Base-by-base conservation (phyloP, 2,888 invertebrate species). In the Mythimna impura region DNA sequence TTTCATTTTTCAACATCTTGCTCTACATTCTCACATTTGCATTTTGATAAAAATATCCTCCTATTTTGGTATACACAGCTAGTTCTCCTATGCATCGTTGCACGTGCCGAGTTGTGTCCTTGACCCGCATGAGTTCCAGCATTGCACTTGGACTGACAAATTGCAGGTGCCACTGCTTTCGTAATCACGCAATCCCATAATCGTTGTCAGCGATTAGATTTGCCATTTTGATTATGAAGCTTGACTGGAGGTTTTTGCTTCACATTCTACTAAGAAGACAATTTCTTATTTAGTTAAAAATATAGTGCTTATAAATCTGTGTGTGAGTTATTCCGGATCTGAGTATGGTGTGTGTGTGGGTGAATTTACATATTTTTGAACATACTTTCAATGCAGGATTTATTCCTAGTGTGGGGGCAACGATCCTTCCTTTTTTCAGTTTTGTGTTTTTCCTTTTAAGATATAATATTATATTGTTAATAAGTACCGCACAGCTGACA, bases 141-240 rank as follows among this genome's bases (percentile, higher is more conserved):
- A 4, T 22, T 77, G 66, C 68, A 81, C 64, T 69, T 82, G 64
- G 60, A 78, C 78, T 63, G 47, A 55, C 47, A 80, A 76, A 70
- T 76, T 66, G 55, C 63, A 62, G 50, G 61, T 55, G 25, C 43
- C 58, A 30, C 34, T 60, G 57, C 55, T 54, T 58, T 25, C 60
- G 60, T 61, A 30, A 50, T 57, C 60, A 69, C 60, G 76, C 66
- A 60, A 69, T n/a, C 47, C 22, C n/a, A 12, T 17, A 62, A 57
- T 43, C 43, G 47, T 63, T 57, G 58, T 54, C 22, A 57, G 34
- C 52, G 1, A 43, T 55, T 43, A 63, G 3, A 47, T 20, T 66
- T 61, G 50, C 9, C 36, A 50, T 63, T 78, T 61, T 30, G 14
- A 55, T 36, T 7, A 47, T 43, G 2, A 62, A 30, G 43, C 25